Evolutionary conservation across 2,888 invertebrate species (phyloP).

Genomic region (Brenthis ino): DNA sequence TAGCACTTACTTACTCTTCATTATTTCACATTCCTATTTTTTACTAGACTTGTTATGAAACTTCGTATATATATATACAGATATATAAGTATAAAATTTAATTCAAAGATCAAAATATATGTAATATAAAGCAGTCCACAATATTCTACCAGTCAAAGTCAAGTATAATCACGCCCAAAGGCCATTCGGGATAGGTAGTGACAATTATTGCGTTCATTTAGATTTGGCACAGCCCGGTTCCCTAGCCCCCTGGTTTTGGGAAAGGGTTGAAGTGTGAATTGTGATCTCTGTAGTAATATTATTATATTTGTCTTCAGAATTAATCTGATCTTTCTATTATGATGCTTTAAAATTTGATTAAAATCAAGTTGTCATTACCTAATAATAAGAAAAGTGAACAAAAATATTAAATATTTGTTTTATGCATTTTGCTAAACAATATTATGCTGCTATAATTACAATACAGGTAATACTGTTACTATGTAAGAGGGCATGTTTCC

Average conservation of each 20-base stretch:
- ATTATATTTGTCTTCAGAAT: conserved; percentile 5
- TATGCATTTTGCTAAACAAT: too few species aligned
- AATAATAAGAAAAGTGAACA: too few species aligned
- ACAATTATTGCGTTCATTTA: conserved; percentile 81
- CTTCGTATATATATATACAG: too few species aligned
- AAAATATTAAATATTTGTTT: too few species aligned
- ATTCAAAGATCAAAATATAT: background rate
- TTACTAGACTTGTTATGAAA: too few species aligned
- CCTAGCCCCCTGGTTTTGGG: conserved; percentile 52
- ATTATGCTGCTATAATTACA: too few species aligned
- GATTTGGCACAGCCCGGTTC: conserved; percentile 71
- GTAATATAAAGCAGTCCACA: conserved; percentile 17
- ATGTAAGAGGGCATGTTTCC: too few species aligned
- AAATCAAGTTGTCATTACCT: too few species aligned
- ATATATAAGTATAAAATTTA: too few species aligned
- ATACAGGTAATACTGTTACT: too few species aligned
- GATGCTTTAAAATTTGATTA: background rate
- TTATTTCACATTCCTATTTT: too few species aligned
- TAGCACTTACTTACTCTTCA: too few species aligned
- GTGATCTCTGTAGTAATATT: conserved; percentile 13
- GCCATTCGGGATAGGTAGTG: conserved; percentile 56
- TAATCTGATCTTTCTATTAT: conserved; percentile 3
- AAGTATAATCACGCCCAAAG: conserved; percentile 50
- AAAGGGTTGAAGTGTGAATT: conserved; percentile 56
- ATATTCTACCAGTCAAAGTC: conserved; percentile 37